phyloP scores from a whole-genome alignment of 1,140 invertebrate species.

The Nylanderia fulva region DNA sequence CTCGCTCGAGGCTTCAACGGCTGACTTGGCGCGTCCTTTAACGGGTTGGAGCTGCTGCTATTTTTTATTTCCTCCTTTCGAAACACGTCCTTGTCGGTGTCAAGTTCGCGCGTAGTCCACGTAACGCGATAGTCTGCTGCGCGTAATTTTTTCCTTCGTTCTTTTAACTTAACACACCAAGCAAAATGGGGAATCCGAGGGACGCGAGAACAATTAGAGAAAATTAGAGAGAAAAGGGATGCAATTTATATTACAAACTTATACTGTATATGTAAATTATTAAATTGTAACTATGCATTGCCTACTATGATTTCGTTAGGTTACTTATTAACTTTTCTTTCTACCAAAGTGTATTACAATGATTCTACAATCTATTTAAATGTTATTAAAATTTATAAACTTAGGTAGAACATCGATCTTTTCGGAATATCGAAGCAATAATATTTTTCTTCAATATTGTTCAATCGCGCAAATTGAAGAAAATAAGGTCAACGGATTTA shows the following conservation, averaged over 20 bases:
- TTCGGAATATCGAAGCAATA: not conserved
- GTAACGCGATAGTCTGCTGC: conserved; percentile 71
- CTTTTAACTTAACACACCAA: not conserved
- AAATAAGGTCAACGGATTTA: not conserved
- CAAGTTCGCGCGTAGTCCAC: conserved; percentile 82
- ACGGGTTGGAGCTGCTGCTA: conserved; percentile 79
- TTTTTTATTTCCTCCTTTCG: conserved; percentile 85
- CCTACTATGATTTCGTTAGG: not conserved
- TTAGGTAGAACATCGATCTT: too few relatives aligned
- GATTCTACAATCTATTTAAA: not conserved
- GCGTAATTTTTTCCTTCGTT: conserved; percentile 27
- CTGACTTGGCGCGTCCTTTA: conserved; percentile 84
- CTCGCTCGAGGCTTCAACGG: conserved; percentile 78
- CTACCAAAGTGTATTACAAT: not conserved
- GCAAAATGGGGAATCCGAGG: conserved; percentile 4
- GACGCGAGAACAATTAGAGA: conserved; percentile 15
- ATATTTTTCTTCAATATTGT: not conserved
- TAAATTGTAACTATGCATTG: not conserved
- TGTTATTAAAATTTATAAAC: not conserved
- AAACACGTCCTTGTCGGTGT: conserved; percentile 85
- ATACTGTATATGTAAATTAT: conserved; percentile 14
- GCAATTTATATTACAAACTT: conserved; percentile 4
- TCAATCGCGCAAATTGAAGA: not conserved
- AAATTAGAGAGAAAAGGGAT: not conserved
- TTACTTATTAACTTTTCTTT: not conserved